A percentile compares a stretch with the other conserved stretches of the same genome.
Evolutionary conservation across 2,113 vertebrate species (phyloP).

Genomic region (Chlorodrepanis virens): DNA sequence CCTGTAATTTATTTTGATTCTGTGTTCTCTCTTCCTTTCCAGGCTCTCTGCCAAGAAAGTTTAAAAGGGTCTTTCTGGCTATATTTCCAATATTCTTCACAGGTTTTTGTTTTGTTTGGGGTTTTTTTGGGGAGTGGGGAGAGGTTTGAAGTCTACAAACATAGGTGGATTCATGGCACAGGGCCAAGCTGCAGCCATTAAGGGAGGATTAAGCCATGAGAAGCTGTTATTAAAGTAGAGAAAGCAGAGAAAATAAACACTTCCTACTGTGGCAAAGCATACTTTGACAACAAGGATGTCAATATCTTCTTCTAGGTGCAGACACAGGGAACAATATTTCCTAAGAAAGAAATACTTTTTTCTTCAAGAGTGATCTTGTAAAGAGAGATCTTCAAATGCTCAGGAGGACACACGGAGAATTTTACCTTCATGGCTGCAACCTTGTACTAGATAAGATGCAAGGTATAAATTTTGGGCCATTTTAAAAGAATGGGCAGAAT

Average conservation of each 20-base stretch:
- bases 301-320: background rate
- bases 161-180: slow-evolving; percentile 1
- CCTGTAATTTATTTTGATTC: slow-evolving; percentile 59
- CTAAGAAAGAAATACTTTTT: background rate
- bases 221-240: background rate
- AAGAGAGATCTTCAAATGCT: background rate
- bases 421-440: background rate
- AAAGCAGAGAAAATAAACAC: slow-evolving; percentile 12
- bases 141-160: background rate
- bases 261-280: background rate
- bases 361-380: background rate
- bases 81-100: slow-evolving; percentile 31
- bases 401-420: background rate
- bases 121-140: background rate
- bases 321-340: background rate
- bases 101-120: background rate
- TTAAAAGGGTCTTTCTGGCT: slow-evolving; percentile 21
- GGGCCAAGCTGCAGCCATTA: background rate
- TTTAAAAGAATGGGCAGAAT: background rate
- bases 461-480: background rate
- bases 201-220: background rate
- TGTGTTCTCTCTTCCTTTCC: slow-evolving; percentile 26
- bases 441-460: background rate
- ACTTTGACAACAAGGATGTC: background rate
- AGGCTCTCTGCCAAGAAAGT: slow-evolving; percentile 43